Evolutionary conservation across 35 echinoderm and acorn worm species (phyloP).

Genomic region (Amphiura filiformis): DNA sequence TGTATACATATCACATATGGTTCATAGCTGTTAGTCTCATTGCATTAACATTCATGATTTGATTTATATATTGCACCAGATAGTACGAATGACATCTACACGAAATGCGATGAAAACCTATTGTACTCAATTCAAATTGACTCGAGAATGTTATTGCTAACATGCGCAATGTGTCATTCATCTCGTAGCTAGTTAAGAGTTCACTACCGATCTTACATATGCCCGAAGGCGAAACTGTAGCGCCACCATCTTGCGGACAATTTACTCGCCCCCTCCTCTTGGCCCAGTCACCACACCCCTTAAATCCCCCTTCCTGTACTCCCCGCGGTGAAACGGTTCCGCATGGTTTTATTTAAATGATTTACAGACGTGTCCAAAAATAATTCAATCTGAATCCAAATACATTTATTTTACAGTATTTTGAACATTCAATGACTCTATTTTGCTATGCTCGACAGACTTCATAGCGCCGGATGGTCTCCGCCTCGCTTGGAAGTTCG

Average conservation of each 20-base stretch:
- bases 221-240: neutral
- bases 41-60: too few relatives aligned
- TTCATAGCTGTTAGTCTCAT: too few relatives aligned
- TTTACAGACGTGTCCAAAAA: neutral
- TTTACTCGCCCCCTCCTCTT: neutral
- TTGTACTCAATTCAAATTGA: neutral
- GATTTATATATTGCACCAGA: too few relatives aligned
- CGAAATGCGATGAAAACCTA: neutral
- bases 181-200: neutral
- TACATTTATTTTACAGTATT: neutral
- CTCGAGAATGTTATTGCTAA: neutral
- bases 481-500: neutral
- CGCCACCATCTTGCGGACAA: neutral
- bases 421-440: neutral
- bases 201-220: neutral
- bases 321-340: neutral
- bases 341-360: neutral
- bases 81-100: too few relatives aligned
- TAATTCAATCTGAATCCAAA: neutral
- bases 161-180: neutral
- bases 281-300: neutral
- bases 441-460: neutral
- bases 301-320: neutral
- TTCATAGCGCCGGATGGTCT: constrained; percentile 1
- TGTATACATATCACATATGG: too few relatives aligned